Base-by-base conservation (phyloP, 2,113 vertebrate genomes). In the Cricetomys ansorgei region DNA sequence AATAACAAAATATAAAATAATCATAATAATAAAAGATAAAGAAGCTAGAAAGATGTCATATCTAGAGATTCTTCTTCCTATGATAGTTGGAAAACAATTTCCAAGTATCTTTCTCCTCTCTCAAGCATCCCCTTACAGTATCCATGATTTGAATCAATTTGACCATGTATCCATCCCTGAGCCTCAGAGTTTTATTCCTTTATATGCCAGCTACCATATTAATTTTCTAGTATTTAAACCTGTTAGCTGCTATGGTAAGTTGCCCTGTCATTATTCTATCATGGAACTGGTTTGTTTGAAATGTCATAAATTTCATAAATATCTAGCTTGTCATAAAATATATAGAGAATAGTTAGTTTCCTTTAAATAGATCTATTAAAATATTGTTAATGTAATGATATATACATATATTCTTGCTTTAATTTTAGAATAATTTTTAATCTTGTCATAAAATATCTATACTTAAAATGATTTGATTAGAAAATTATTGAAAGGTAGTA, bases 1-100 rank as follows among this genome's bases (percentile, higher is more conserved):
- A n/a, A n/a, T n/a, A n/a, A n/a, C n/a, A n/a, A n/a, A n/a, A n/a
- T n/a, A n/a, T n/a, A n/a, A n/a, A n/a, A n/a, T n/a, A n/a, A n/a
- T n/a, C n/a, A n/a, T n/a, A n/a, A n/a, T n/a, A n/a, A n/a, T n/a
- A 84, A 89, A 76, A 27, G 29, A 92, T 92, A 97, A 92, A 80
- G 70, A 92, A 86, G 79, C 77, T 48, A 65, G 9, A 79, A 25
- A 62, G 34, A 76, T 43, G 17, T 89, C 34, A 31, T 88, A 11
- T 70, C 1, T 84, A 21, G 12, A 75, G 13, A 40, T 64, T 19
- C 86, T 76, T 91, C 55, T 80, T 92, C 83, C 57, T 96, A 27
- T 19, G 80, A 40, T 87, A 80, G 16, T 57, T 55, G 43, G 23
- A 57, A 69, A 90, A 76, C 57, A 73, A 5, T 91, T 94, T 96